Base-by-base conservation (phyloP, 1,140 invertebrate genomes). In the Maconellicoccus hirsutus region DNA sequence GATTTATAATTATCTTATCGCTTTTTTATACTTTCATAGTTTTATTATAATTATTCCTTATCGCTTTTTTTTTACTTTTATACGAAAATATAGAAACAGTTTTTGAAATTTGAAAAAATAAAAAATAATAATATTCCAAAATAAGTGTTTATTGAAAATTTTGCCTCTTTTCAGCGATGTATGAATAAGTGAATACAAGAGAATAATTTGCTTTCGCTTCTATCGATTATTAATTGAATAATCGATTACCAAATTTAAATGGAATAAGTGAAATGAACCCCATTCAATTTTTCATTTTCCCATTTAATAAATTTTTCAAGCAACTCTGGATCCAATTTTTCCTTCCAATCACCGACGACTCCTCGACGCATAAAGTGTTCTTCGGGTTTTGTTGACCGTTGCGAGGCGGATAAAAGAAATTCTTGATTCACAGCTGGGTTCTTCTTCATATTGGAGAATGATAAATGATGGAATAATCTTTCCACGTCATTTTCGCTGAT, bases 271-370 rank as follows among this genome's bases (percentile, higher is more conserved):
- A 73, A 29, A 22, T 19, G 22, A 27, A 33, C 42, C n/a, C 42
- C 70, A 2, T n/a, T 39, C 23, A 73, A 25, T 25, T 91, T 84
- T 72, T 84, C 78, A 59, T 86, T 83, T 0, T 84, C 87, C 89
- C 89, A 92, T 27, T 85, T 76, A 76, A 94, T 89, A 75, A 94
- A 92, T 74, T 81, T 82, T 33, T 81, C 75, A 4, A 85, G 83
- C 72, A 91, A 77, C 74, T 89, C 86, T 0, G 84, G 81, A 3
- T 85, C 84, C 86, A 94, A 91, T 73, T 89, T 83, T 79, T 92
- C 91, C 73, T 85, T 86, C 89, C 90, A 93, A 76, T 93, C 91
- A 0, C 91, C 92, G 27, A 92, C 85, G 78, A 88, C 83, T 0
- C 91, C 91, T 76, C 90, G 91, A n/a, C 90, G 81, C 69, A 92